A percentile compares a stretch with the other conserved stretches of the same genome.
phyloP scores from a whole-genome alignment of 2,113 vertebrate genomes.

The Chelonoidis abingdonii region DNA sequence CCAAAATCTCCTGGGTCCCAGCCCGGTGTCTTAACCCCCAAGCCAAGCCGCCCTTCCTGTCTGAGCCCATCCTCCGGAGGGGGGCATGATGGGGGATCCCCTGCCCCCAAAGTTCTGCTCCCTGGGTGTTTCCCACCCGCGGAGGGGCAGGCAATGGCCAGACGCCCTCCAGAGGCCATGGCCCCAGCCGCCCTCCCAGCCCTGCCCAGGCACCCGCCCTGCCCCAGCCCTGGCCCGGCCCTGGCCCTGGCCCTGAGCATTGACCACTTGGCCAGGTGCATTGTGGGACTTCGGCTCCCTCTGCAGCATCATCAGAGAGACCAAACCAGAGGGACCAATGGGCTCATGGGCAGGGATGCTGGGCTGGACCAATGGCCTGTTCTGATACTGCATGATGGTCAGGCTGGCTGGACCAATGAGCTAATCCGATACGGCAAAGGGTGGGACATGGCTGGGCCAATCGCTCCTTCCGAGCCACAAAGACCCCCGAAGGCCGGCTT shows the following conservation, averaged over 20 bases:
- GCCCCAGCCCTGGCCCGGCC: too few species aligned
- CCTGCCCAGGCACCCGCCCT: too few species aligned
- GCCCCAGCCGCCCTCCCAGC: too few species aligned
- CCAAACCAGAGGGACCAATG: too few species aligned
- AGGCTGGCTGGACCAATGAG: background rate
- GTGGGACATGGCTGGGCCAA: background rate
- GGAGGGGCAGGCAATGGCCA: background rate
- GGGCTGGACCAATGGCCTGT: too few species aligned
- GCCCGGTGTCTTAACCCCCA: too few species aligned
- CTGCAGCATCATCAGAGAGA: background rate
- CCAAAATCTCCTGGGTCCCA: background rate
- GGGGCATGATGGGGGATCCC: background rate
- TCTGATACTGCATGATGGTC: accelerated
- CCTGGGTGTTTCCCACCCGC: too few species aligned
- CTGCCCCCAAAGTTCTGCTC: too few species aligned
- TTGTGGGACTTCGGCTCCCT: background rate
- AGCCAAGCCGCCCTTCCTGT: too few species aligned
- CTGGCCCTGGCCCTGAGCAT: too few species aligned
- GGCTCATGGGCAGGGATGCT: accelerated
- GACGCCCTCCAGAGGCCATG: background rate
- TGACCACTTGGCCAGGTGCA: background rate
- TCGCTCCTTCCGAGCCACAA: background rate
- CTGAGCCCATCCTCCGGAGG: background rate
- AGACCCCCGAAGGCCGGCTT: background rate
- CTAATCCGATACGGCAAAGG: accelerated